Conservation (phyloP, 2,797 vertebrate genomes). For the Spheniscus humboldti region DNA sequence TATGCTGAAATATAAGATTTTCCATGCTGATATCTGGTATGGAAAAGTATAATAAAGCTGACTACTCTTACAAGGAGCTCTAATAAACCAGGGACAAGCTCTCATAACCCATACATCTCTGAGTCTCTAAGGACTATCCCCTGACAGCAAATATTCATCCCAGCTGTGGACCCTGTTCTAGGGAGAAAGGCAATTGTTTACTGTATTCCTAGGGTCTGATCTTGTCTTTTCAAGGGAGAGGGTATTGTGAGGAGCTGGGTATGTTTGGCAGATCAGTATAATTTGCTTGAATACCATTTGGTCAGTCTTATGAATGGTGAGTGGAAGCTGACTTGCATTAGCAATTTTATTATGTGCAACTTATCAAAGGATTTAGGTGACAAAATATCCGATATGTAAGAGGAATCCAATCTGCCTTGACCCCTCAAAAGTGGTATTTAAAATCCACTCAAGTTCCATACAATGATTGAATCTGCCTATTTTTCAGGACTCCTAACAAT, state of each 20-base stretch:
- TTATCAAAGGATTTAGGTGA: background rate
- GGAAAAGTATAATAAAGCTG: background rate
- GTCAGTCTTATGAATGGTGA: background rate
- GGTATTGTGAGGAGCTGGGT: background rate
- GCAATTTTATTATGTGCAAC: background rate
- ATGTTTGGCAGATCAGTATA: background rate
- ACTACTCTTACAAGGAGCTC: background rate
- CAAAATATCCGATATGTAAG: background rate
- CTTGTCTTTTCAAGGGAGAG: background rate
- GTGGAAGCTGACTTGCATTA: background rate
- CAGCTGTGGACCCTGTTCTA: background rate
- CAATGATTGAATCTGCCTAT: background rate
- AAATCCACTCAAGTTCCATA: background rate
- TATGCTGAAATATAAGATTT: background rate
- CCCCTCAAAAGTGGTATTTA: background rate
- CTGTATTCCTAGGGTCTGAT: background rate
- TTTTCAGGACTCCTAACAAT: background rate
- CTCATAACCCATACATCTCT: background rate
- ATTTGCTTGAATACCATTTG: background rate
- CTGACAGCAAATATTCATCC: background rate
- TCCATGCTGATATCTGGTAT: background rate
- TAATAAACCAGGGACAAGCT: background rate
- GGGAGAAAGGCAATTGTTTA: background rate
- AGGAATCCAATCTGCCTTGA: background rate
- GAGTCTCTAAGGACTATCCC: background rate